A percentile compares a stretch with the other conserved stretches of the same genome.
phyloP scores from a whole-genome alignment of 2,888 invertebrate species.

The Epinotia nisella region DNA sequence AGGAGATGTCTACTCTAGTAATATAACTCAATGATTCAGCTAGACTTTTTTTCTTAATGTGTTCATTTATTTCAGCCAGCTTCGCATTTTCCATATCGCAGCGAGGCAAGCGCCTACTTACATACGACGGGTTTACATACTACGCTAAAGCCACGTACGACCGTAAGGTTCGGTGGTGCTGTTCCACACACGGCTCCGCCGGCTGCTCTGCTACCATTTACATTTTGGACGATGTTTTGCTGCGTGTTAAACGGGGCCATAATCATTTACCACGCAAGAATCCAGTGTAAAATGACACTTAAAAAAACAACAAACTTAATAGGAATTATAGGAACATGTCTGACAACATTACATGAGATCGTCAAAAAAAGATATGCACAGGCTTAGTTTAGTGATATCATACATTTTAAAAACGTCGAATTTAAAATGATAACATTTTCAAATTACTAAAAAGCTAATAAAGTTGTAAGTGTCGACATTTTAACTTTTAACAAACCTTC shows the following conservation, averaged over 20 bases:
- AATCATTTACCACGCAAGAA: slow-evolving; percentile 7
- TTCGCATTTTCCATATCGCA: slow-evolving; percentile 12
- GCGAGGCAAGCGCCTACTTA: slow-evolving; percentile 4
- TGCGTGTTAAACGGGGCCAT: slow-evolving; percentile 6
- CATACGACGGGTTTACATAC: slow-evolving; percentile 8
- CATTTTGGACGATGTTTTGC: neutral
- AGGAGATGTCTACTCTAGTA: too few relatives aligned
- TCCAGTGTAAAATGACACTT: neutral
- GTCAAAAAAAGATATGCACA: too few relatives aligned
- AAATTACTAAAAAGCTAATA: too few relatives aligned
- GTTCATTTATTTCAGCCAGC: neutral
- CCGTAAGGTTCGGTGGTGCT: slow-evolving; percentile 18
- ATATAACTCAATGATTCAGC: too few relatives aligned
- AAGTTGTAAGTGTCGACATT: too few relatives aligned
- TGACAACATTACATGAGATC: too few relatives aligned
- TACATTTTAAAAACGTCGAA: too few relatives aligned
- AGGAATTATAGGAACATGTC: neutral
- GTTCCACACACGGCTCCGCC: slow-evolving; percentile 14
- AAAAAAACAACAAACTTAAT: too few relatives aligned
- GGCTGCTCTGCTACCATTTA: slow-evolving; percentile 12
- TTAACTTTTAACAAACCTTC: too few relatives aligned
- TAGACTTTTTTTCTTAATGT: neutral
- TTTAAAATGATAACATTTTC: too few relatives aligned
- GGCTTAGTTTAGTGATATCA: too few relatives aligned
- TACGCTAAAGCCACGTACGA: neutral